These are phyloP conservation scores for Macropodus opercularis DNA, from an alignment of 2,797 vertebrate genomes.

Conservation along the genomic window DNA sequence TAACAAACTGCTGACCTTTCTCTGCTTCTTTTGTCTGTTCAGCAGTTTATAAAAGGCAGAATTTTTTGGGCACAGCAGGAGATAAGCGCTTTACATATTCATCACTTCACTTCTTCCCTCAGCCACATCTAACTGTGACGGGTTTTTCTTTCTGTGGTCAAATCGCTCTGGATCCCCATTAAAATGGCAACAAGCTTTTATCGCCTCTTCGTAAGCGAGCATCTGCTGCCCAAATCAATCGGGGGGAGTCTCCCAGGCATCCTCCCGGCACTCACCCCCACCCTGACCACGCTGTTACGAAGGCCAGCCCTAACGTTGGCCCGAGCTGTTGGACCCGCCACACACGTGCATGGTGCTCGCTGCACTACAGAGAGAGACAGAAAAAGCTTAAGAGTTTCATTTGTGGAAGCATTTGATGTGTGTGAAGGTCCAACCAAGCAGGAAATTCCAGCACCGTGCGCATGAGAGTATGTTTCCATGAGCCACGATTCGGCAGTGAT, in stretches of 20 bases:
- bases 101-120: constrained; percentile 14
- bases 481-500: constrained; percentile 1
- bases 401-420: constrained; percentile 61
- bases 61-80: constrained; percentile 25
- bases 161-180: constrained; percentile 6
- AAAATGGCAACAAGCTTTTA: constrained; percentile 52
- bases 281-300: constrained; percentile 23
- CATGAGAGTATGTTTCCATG: too few relatives aligned
- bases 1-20: constrained; percentile 6
- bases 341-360: too few relatives aligned
- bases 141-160: constrained; percentile 18
- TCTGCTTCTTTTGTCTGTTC: constrained; percentile 12
- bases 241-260: constrained; percentile 20
- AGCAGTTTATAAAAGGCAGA: constrained; percentile 41
- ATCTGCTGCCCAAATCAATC: constrained; percentile 46
- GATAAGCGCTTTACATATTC: constrained; percentile 42
- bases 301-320: constrained; percentile 57
- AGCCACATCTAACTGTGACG: constrained; percentile 26
- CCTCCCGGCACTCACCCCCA: neutral
- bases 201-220: constrained; percentile 41
- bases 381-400: constrained; percentile 47
- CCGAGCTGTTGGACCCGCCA: constrained; percentile 42
- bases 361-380: too few relatives aligned
- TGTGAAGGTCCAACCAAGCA: constrained; percentile 51
- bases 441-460: too few relatives aligned